Conservation (phyloP, 1,140 invertebrate genomes). For the Adelges cooleyi region DNA sequence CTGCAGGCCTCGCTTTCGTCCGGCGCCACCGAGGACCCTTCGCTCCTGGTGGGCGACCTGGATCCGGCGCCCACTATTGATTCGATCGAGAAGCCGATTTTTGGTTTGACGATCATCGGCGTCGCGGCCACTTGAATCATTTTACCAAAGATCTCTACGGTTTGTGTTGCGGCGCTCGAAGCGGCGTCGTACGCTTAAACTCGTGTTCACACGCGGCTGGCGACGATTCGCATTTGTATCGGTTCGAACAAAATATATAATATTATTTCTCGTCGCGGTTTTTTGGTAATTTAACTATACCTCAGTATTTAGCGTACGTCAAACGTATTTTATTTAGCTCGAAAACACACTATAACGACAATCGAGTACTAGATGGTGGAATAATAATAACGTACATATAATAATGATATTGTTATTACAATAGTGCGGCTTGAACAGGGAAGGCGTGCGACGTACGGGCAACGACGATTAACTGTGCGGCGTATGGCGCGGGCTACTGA, state of each 20-base stretch:
- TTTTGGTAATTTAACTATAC: too few species aligned
- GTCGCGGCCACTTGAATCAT: conserved; percentile 45
- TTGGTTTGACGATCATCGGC: conserved; percentile 73
- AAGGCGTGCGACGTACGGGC: not conserved
- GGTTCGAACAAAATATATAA: too few species aligned
- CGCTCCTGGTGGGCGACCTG: conserved; percentile 36
- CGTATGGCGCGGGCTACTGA: not conserved
- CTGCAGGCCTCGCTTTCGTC: conserved; percentile 37
- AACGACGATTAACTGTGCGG: conserved; percentile 5
- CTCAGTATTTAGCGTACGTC: not conserved
- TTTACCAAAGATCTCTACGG: too few species aligned
- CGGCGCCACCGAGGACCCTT: conserved; percentile 27
- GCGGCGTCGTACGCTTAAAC: too few species aligned
- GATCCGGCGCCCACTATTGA: conserved; percentile 67
- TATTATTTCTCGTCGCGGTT: too few species aligned
- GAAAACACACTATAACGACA: not conserved
- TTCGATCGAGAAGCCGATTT: conserved; percentile 89
- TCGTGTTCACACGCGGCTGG: too few species aligned
- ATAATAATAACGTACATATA: not conserved
- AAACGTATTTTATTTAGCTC: not conserved
- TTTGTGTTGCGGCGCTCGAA: too few species aligned
- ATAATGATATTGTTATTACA: too few species aligned
- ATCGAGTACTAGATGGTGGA: not conserved
- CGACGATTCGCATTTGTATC: too few species aligned
- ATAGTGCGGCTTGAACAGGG: not conserved